Conservation (phyloP, 2,797 vertebrate genomes). For the Lophius americanus region DNA sequence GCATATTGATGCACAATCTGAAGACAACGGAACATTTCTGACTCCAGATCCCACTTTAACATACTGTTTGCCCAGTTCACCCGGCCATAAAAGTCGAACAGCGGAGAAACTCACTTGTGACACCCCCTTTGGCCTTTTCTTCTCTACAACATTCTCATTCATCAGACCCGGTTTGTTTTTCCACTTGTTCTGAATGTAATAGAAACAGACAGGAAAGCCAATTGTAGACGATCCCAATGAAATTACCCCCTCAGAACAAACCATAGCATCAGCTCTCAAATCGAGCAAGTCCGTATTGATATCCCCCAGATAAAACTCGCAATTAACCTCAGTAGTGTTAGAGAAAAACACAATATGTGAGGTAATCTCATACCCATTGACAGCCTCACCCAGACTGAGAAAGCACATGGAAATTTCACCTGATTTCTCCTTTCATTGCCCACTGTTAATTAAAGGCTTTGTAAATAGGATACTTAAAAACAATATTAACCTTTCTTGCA, state of each 20-base stretch:
- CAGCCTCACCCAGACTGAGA: slow-evolving; percentile 5
- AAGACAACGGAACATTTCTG: slow-evolving; percentile 5
- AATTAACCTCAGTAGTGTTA: slow-evolving; percentile 73
- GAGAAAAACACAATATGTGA: slow-evolving; percentile 34
- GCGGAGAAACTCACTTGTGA: slow-evolving; percentile 34
- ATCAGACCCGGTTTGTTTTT: slow-evolving; percentile 64
- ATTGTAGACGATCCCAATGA: slow-evolving; percentile 65
- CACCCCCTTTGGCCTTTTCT: slow-evolving; percentile 31
- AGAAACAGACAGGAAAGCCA: slow-evolving; percentile 67
- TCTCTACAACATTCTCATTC: slow-evolving; percentile 50
- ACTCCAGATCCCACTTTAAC: background rate
- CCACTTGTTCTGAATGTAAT: slow-evolving; percentile 60
- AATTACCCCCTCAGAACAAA: slow-evolving; percentile 62
- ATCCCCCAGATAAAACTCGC: slow-evolving; percentile 58
- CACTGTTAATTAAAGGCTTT: slow-evolving; percentile 30
- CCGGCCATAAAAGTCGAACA: slow-evolving; percentile 27
- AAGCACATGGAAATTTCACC: slow-evolving; percentile 56
- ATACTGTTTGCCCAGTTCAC: slow-evolving; percentile 11
- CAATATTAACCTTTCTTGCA: slow-evolving; percentile 50
- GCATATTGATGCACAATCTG: background rate
- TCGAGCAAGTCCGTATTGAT: slow-evolving; percentile 44
- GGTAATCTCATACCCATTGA: slow-evolving; percentile 43
- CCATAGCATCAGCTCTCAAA: slow-evolving; percentile 23
- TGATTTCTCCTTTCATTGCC: slow-evolving; percentile 23
- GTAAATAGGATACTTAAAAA: background rate